Evolutionary conservation across 92 coral and sea anemone species (phyloP), one percentile per base, ranked within the genome.

Genomic region (Parazoanthus swiftii): DNA sequence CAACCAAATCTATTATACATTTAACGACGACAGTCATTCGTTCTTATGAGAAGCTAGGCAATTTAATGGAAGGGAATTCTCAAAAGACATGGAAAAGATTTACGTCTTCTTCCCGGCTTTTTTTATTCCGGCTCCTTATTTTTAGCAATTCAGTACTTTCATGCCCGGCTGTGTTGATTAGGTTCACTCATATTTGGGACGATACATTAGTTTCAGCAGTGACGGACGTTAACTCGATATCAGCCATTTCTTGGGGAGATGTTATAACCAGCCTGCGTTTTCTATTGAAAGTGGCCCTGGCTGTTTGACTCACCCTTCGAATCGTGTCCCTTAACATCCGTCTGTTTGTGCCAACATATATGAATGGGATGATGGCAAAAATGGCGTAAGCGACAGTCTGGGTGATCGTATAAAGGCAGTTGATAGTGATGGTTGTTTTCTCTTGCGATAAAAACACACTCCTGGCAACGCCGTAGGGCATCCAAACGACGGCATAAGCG

Each of bases 201-300:
- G 33, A 76, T 9, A 76, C 14, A 10, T 76, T 7, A 0, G 51
- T 76, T 23, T 76, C 80, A 3, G 11, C 80, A 76, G 80, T 76
- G 46, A 18, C 42, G 16, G 80, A 76, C 35, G 80, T 76, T 21
- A 76, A 10, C 51, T 76, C 80, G 16, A 20, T 76, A 37, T 76
- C 51, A 9, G 26, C 51, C 2, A n/a, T n/a, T 33, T 76, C 80
- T 8, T 15, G 10, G 26, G 46, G 14, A 44, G 80, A 44, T 20
- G 56, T 38, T 8, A 1, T 6, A 1, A 38, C 16, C 16, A 42
- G 29, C 3, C 36, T 39, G 48, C 14, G 26, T 20, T 76, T 76
- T 76, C 80, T 39, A n/a, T n/a, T 76, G 80, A 76, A 76, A 76
- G n/a, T 76, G 48, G 51, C 46, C 33, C 54, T 76, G 21, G 56